phyloP scores from a whole-genome alignment of 2,888 invertebrate species.

The Lycophotia porphyrea region DNA sequence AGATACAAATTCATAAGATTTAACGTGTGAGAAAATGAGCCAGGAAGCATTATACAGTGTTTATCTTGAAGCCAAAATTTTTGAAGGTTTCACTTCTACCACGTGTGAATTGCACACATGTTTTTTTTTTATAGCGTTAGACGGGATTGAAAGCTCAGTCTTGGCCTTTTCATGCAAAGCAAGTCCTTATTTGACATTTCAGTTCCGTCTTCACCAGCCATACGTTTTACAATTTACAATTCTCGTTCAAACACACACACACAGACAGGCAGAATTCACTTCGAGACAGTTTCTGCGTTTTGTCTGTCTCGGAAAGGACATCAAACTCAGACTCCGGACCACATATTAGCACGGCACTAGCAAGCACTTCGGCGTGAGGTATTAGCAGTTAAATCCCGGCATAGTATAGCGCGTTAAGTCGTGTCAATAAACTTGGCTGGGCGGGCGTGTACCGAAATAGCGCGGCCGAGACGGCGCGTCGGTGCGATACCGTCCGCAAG shows the following conservation, averaged over 20 bases:
- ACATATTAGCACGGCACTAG: conserved; percentile 63
- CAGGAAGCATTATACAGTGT: no score
- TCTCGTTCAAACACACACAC: conserved; percentile 23
- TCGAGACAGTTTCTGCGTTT: conserved; percentile 39
- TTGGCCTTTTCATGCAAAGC: neutral
- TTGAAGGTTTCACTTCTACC: no score
- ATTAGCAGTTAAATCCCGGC: conserved; percentile 79
- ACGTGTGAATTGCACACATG: no score
- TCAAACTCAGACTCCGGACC: conserved; percentile 48
- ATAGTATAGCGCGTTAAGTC: conserved; percentile 74
- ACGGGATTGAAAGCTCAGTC: conserved; percentile 5
- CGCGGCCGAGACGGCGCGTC: conserved; percentile 82
- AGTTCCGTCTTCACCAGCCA: conserved; percentile 31
- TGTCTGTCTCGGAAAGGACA: conserved; percentile 50
- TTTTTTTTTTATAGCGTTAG: no score
- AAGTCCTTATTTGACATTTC: conserved; percentile 40
- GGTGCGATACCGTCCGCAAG: conserved; percentile 78
- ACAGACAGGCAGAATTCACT: conserved; percentile 11
- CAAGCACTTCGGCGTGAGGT: conserved; percentile 67
- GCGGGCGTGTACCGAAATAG: conserved; percentile 88
- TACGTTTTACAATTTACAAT: conserved; percentile 32
- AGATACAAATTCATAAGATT: no score
- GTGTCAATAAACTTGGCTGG: conserved; percentile 89
- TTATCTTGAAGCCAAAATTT: no score
- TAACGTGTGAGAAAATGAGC: no score